phyloP scores from a whole-genome alignment of 2,888 invertebrate genomes.

The Colostygia pectinataria region DNA sequence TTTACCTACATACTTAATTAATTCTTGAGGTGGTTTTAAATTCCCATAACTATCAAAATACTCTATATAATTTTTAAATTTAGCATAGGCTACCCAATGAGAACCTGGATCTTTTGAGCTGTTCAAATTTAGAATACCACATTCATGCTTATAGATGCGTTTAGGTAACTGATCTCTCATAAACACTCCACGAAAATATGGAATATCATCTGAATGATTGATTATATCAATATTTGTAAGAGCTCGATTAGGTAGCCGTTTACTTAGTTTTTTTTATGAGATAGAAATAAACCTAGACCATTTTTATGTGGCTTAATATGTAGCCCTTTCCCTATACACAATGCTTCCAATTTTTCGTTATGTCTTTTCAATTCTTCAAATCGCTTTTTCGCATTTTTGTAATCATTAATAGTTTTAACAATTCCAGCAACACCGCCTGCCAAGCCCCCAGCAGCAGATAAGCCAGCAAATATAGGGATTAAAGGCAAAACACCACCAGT shows the following conservation, averaged over 20 bases:
- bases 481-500: background rate
- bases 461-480: slow-evolving; percentile 6
- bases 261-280: slow-evolving; percentile 5
- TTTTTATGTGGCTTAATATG: background rate
- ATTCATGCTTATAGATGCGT: no score
- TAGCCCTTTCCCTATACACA: slow-evolving; percentile 1
- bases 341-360: background rate
- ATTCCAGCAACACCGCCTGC: background rate
- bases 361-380: background rate
- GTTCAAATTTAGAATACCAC: slow-evolving; percentile 13
- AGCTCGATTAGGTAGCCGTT: slow-evolving; percentile 3
- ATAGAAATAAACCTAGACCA: background rate
- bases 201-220: background rate
- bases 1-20: background rate
- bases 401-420: background rate
- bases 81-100: slow-evolving; percentile 19
- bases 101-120: slow-evolving; percentile 4
- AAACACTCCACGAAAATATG: slow-evolving; percentile 17
- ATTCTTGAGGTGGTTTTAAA: slow-evolving; percentile 9
- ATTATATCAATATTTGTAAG: slow-evolving; percentile 8
- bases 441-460: background rate
- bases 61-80: slow-evolving; percentile 3
- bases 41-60: slow-evolving; percentile 20
- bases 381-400: background rate
- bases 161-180: slow-evolving; percentile 17